Evolutionary conservation across 2,113 vertebrate genomes (phyloP).

Genomic region (Caranx melampygus): DNA sequence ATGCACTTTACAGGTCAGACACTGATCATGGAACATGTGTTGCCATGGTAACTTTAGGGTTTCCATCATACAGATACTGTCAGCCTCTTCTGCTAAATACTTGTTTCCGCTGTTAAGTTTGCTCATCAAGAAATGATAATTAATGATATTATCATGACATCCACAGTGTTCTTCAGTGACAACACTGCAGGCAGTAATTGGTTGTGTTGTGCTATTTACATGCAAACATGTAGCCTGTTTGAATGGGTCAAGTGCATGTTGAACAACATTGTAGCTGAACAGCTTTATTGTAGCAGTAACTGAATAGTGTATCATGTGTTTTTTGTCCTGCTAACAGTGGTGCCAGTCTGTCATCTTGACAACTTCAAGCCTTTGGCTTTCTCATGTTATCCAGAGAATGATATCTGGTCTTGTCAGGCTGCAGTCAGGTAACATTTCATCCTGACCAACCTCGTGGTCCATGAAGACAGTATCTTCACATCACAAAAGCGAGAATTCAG

Average conservation of each 20-base stretch:
- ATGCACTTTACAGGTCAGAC: constrained; percentile 13
- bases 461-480: neutral
- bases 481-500: neutral
- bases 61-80: neutral
- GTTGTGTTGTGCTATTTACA: neutral
- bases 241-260: neutral
- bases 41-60: constrained; percentile 41
- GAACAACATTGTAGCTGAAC: too few species aligned
- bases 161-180: neutral
- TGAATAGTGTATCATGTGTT: neutral
- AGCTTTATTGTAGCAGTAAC: too few species aligned
- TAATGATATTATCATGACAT: neutral
- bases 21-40: constrained; percentile 15
- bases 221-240: neutral
- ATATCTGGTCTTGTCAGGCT: neutral
- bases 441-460: neutral
- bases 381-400: neutral
- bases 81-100: neutral
- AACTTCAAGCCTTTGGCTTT: neutral
- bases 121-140: neutral
- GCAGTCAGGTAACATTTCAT: neutral
- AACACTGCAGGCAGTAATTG: neutral
- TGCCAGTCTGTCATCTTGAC: neutral
- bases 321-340: neutral
- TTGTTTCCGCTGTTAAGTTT: neutral